Evolutionary conservation across 2,888 invertebrate genomes (phyloP), one percentile per base, ranked within the genome.

Genomic region (Rhingia campestris): DNA sequence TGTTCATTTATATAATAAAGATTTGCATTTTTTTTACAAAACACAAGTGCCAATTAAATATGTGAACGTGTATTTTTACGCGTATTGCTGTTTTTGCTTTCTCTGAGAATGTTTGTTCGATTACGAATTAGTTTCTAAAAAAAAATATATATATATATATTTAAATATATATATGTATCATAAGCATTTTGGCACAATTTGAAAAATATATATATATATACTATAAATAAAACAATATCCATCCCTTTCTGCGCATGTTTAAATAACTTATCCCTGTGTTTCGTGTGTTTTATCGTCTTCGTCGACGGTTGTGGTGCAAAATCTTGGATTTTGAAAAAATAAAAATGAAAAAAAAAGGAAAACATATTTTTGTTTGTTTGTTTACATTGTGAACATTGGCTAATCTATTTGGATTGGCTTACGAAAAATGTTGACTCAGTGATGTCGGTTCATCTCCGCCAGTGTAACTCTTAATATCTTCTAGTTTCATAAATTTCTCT

Each of bases 401-500:
- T 70, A 51, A 66, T 61, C 53, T 30, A 58, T 43, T 47, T 22
- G 53, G 32, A 61, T 75, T 81, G 12, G 76, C 87, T 88, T 90
- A 90, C 85, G 90, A 88, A 87, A 90, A 90, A 86, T 90, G 90
- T 72, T 89, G 90, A 86, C 90, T 90, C 86, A 90, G 73, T 74
- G 91, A 90, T 12, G 90, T 87, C 10, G 81, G 81, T 12, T 85
- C 77, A 54, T 86, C 86, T 32, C 84, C 81, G 35, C 87, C 87
- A 1, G 88, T 89, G 59, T 88, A 90, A 64, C 88, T 89, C 86
- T 91, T 91, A 61, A 90, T 89, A 73, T 91, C 91, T 73, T 91
- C 91, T 72, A 91, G 80, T 81, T 91, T 91, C 43, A 89, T 92
- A 86, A 93, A 93, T 84, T 92, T 92, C 89, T 94, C 94, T 90